Conservation (phyloP, 2,888 invertebrate genomes). For the Gonocerus acuteangulatus region DNA sequence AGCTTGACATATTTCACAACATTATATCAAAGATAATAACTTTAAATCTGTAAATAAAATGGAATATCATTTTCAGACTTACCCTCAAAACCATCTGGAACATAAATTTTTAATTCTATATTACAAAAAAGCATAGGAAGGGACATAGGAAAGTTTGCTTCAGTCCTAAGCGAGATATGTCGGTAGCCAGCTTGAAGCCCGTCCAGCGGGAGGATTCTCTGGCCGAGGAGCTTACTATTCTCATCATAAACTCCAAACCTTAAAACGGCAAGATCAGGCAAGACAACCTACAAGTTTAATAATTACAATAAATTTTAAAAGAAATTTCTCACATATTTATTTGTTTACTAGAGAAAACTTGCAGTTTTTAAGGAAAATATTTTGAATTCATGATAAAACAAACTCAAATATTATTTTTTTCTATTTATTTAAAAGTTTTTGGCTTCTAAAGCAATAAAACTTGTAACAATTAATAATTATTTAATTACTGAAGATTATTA, state of each 20-base stretch:
- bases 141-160: conserved; percentile 98
- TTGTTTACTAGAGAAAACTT: neutral
- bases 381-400: too few species aligned
- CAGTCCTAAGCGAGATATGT: conserved; percentile 93
- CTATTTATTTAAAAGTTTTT: too few species aligned
- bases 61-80: conserved; percentile 10
- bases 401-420: too few species aligned
- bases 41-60: too few species aligned
- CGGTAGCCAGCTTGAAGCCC: conserved; percentile 96
- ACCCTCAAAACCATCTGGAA: conserved; percentile 97
- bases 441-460: too few species aligned
- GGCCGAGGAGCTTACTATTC: conserved; percentile 90
- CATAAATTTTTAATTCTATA: conserved; percentile 98
- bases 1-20: too few species aligned
- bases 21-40: too few species aligned
- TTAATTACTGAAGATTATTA: too few species aligned
- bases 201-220: conserved; percentile 93
- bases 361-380: too few species aligned
- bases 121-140: conserved; percentile 98
- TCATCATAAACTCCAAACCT: conserved; percentile 99
- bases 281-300: conserved; percentile 66
- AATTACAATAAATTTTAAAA: too few species aligned
- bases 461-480: too few species aligned
- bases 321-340: too few species aligned
- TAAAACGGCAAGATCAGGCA: conserved; percentile 94